Evolutionary conservation across 2,888 invertebrate species (phyloP).

Genomic region (Hipparchia sbordonii): DNA sequence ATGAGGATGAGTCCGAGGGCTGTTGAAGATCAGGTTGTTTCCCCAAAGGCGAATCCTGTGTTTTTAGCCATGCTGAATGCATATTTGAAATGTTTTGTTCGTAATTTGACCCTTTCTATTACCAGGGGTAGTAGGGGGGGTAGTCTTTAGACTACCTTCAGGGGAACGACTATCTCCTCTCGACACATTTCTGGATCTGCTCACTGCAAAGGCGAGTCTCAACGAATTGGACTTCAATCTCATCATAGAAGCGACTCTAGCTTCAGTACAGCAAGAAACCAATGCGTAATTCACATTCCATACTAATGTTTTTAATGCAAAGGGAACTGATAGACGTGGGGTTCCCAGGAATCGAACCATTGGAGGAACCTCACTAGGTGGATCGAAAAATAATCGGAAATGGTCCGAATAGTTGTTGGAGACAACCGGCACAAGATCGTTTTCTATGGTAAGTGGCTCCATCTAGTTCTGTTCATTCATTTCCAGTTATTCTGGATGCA

Average conservation of each 20-base stretch:
- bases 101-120: background rate
- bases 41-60: no score
- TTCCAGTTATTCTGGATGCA: no score
- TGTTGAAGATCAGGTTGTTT: no score
- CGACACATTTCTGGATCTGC: slow-evolving; percentile 91
- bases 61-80: no score
- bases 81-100: background rate
- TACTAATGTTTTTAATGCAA: background rate
- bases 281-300: slow-evolving; percentile 40
- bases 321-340: background rate
- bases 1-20: no score
- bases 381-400: no score
- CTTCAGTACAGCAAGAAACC: slow-evolving; percentile 69
- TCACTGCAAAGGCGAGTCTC: slow-evolving; percentile 93
- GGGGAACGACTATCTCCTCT: slow-evolving; percentile 89
- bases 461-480: no score
- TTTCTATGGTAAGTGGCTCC: no score
- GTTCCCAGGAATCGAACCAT: no score
- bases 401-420: no score
- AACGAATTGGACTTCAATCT: slow-evolving; percentile 93
- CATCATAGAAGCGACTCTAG: slow-evolving; percentile 91
- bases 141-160: slow-evolving; percentile 86
- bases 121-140: slow-evolving; percentile 87
- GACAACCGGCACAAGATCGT: no score
- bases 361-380: no score